Percentiles rank a stretch among this genome's conserved stretches.
phyloP scores from a whole-genome alignment of 1,140 invertebrate genomes.

The Temnothorax nylanderi region DNA sequence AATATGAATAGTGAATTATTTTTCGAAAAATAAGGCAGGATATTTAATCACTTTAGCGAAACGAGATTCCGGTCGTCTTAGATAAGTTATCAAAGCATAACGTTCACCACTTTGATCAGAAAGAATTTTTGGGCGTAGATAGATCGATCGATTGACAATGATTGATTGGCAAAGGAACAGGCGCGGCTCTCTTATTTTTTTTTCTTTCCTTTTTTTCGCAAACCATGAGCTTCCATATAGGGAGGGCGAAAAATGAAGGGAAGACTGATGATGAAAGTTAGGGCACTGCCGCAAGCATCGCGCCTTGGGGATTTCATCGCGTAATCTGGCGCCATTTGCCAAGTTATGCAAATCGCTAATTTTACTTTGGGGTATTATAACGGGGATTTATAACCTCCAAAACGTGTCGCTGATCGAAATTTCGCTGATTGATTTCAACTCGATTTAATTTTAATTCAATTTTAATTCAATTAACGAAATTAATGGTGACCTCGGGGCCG shows the following conservation, averaged over 20 bases:
- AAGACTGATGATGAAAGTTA: slow-evolving; percentile 67
- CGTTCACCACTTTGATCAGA: slow-evolving; percentile 14
- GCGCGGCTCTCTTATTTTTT: not conserved
- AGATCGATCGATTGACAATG: slow-evolving; percentile 65
- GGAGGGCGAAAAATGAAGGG: slow-evolving; percentile 52
- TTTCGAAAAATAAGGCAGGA: not conserved
- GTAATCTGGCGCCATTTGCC: slow-evolving; percentile 40
- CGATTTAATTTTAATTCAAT: slow-evolving; percentile 9
- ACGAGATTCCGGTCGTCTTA: not conserved
- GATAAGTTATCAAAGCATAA: slow-evolving; percentile 16
- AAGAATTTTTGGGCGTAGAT: slow-evolving; percentile 50
- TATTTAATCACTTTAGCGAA: not conserved
- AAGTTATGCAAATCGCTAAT: slow-evolving; percentile 53
- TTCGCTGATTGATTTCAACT: not conserved
- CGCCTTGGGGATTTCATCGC: slow-evolving; percentile 11
- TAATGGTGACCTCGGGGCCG: not conserved
- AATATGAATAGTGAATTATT: not conserved
- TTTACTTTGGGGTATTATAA: slow-evolving; percentile 32
- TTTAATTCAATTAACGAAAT: slow-evolving; percentile 3
- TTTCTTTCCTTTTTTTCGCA: not conserved
- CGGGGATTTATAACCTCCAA: slow-evolving; percentile 11
- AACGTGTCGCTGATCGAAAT: not conserved
- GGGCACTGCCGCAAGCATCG: not conserved
- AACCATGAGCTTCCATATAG: slow-evolving; percentile 26
- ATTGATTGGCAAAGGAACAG: slow-evolving; percentile 60